phyloP scores from a whole-genome alignment of 2,888 invertebrate species.

The Pardosa pseudoannulata region DNA sequence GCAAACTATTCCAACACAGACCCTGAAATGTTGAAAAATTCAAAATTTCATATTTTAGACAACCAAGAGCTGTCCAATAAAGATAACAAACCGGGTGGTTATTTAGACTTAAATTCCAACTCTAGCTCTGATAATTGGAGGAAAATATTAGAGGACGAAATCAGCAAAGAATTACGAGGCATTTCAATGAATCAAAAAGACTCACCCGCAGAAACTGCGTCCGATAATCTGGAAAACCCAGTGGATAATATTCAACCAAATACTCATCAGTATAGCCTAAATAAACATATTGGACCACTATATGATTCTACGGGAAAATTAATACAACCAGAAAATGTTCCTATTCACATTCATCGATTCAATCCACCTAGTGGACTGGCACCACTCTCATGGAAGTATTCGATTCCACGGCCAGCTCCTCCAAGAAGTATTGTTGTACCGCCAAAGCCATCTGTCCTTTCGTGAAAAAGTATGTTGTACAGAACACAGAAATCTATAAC shows the following conservation, averaged over 20 bases:
- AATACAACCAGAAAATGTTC: conserved; percentile 62
- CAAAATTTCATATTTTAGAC: conserved; percentile 45
- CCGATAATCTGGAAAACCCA: not conserved
- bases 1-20: not conserved
- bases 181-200: not conserved
- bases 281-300: conserved; percentile 18
- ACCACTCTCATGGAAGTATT: conserved; percentile 51
- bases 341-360: conserved; percentile 58
- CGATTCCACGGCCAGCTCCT: conserved; percentile 59
- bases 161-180: conserved; percentile 28
- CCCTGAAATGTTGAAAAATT: conserved; percentile 7
- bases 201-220: not conserved
- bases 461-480: not conserved
- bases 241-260: not conserved
- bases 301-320: conserved; percentile 54
- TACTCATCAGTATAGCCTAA: not conserved
- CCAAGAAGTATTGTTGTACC: conserved; percentile 58
- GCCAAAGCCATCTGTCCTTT: conserved; percentile 35
- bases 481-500: not conserved
- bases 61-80: conserved; percentile 1
- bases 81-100: not conserved
- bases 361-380: conserved; percentile 37
- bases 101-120: not conserved
- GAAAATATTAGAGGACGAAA: conserved; percentile 40
- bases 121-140: conserved; percentile 33